phyloP scores from a whole-genome alignment of 2,113 vertebrate genomes.

The Callocephalon fimbriatum region DNA sequence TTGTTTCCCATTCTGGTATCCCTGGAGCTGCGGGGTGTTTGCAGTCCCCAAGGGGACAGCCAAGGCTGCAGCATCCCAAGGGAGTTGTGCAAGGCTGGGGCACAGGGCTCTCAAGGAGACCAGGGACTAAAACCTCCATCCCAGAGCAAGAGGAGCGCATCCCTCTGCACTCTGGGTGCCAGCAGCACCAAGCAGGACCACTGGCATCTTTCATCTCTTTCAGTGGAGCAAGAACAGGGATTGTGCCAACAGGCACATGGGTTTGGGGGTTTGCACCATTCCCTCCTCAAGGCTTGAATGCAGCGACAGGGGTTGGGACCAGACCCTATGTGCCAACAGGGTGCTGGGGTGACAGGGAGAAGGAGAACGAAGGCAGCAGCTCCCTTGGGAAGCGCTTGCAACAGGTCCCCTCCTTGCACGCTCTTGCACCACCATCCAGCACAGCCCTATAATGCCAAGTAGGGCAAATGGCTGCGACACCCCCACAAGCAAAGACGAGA shows the following conservation, averaged over 20 bases:
- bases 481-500: accelerated
- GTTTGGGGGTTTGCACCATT: background rate
- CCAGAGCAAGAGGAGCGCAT: accelerated
- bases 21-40: accelerated
- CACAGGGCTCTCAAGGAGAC: background rate
- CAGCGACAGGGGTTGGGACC: background rate
- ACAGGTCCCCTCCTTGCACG: background rate
- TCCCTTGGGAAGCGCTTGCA: background rate
- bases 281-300: accelerated
- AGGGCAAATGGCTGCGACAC: background rate
- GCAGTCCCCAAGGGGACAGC: accelerated
- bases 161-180: background rate
- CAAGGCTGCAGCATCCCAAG: accelerated
- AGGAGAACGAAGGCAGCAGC: background rate
- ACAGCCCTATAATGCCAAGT: background rate
- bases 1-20: background rate
- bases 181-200: accelerated
- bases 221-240: background rate
- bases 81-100: background rate
- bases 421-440: background rate
- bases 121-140: background rate
- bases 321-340: background rate
- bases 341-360: background rate
- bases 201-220: accelerated
- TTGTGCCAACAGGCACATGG: background rate